Evolutionary conservation across 2,113 vertebrate genomes (phyloP), one percentile per base, ranked within the genome.

Genomic region (Eudyptes chrysolophus): DNA sequence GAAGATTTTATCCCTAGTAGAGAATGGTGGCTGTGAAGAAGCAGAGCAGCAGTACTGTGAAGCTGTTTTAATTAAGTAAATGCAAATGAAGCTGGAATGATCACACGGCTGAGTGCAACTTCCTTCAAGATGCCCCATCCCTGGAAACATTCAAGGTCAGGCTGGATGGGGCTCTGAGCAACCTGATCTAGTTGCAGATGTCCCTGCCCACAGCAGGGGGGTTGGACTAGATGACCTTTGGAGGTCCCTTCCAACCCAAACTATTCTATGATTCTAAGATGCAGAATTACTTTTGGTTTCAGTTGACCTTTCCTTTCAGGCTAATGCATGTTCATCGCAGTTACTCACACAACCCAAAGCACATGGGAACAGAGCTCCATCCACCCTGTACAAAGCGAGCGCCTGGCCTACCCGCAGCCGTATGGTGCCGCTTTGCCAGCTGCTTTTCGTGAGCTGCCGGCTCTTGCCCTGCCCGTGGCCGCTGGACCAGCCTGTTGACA

Each of bases 301-400:
- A 49, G 54, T 11, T 44, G 24, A 44, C 40, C 34, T n/a, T 55
- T 80, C 29, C 49, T 32, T n/a, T 26, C 34, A 34, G 22, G 13
- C 16, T 12, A 7, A 14, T 2, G 13, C 19, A 16, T 16, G 15
- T 21, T 65, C 64, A 29, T 19, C 30, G 5, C 36, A 18, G 46
- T 36, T 20, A 16, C 22, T 55, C 32, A 4, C 68, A 15, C 15
- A 12, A 21, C 7, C 24, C n/a, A 27, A 40, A 16, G 14, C 38
- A 16, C 19, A 2, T 2, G 57, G 48, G n/a, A 51, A 12, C 57
- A 22, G 22, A 13, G 42, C 40, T 81, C 40, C n/a, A 5, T 54
- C 40, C n/a, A 26, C 17, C 10, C 25, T 11, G 26, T 2, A 1
- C 4, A 3, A 3, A 14, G 49, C 11, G 2, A 11, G 25, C 7